Percentiles rank a stretch among this genome's conserved stretches.
phyloP scores from a whole-genome alignment of 2,797 vertebrate species.

The Paratrypauchen microcephalus region DNA sequence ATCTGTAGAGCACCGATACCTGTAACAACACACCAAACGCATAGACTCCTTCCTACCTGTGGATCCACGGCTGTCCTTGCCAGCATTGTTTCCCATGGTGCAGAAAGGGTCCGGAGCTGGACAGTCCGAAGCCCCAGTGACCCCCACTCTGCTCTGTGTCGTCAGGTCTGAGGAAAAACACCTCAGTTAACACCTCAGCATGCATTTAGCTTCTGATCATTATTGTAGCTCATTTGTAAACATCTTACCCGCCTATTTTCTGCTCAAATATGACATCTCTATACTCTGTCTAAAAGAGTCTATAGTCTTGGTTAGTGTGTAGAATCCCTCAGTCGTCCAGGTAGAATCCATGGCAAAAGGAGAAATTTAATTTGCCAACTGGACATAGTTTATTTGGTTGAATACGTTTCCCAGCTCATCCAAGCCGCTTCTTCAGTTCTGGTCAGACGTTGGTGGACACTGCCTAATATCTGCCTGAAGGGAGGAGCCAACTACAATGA shows the following conservation, averaged over 20 bases:
- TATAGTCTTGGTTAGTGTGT: no score
- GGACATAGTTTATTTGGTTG: no score
- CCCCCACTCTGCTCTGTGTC: conserved; percentile 38
- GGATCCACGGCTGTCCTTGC: conserved; percentile 45
- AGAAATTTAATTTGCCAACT: no score
- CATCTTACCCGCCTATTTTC: background rate
- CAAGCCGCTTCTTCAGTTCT: no score
- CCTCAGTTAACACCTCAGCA: background rate
- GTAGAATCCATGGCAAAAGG: no score
- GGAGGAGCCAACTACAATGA: no score
- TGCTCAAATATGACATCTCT: background rate
- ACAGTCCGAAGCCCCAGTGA: conserved; percentile 20
- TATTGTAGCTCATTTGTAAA: background rate
- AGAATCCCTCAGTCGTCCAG: no score
- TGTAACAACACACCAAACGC: background rate
- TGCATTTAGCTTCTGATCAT: background rate
- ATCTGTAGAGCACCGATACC: background rate
- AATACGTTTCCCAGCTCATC: no score
- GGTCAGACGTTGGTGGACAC: no score
- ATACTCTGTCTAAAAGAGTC: background rate
- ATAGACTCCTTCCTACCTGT: conserved; percentile 49
- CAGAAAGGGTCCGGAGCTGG: conserved; percentile 16
- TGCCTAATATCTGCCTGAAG: no score
- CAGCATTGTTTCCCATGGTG: conserved; percentile 69
- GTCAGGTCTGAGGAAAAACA: conserved; percentile 17